Conservation (phyloP, 1,140 invertebrate genomes). For the Gyrodactylus bullatarudis region DNA sequence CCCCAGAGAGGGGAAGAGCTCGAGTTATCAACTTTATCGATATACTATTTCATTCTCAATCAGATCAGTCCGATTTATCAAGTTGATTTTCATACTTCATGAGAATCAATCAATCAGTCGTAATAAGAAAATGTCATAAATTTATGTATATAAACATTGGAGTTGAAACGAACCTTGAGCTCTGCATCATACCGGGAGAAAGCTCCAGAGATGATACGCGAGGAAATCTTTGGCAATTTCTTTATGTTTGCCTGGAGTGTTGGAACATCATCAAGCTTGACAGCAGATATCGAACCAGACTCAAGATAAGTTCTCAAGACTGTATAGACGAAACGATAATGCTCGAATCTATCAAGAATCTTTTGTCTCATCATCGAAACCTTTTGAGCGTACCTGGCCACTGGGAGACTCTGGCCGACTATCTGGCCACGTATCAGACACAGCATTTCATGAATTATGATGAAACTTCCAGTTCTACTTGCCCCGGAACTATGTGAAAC, state of each 20-base stretch:
- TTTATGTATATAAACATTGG: too few species aligned
- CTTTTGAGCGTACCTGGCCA: background rate
- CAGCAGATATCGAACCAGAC: background rate
- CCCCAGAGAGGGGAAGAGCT: too few species aligned
- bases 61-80: too few species aligned
- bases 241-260: slow-evolving; percentile 10
- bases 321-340: slow-evolving; percentile 3
- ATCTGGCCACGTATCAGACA: background rate
- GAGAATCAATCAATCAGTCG: too few species aligned
- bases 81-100: too few species aligned
- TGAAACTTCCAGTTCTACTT: background rate
- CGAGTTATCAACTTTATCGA: too few species aligned
- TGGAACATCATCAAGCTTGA: background rate
- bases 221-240: background rate
- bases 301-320: background rate
- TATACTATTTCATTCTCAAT: too few species aligned
- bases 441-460: background rate
- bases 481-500: background rate
- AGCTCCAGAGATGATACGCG: background rate
- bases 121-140: too few species aligned
- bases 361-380: background rate
- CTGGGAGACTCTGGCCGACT: background rate
- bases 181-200: slow-evolving; percentile 1
- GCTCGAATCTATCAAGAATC: background rate
- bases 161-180: background rate